phyloP scores from a whole-genome alignment of 2,797 vertebrate genomes.

The Helarctos malayanus region DNA sequence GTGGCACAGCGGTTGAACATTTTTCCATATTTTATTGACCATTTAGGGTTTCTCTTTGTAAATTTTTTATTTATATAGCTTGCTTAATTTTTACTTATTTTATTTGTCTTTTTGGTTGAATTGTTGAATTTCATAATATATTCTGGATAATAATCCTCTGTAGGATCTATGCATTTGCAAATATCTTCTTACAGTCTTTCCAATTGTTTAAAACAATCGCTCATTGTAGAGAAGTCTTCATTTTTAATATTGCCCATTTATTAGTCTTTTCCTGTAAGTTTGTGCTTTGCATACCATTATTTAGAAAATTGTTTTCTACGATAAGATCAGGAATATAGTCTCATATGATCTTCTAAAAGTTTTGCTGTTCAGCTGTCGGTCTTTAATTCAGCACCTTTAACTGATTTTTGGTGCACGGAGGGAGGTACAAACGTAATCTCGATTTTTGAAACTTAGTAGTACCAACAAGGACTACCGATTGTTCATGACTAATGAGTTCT shows the following conservation, averaged over 20 bases:
- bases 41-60: background rate
- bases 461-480: background rate
- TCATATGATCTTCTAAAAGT: background rate
- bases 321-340: background rate
- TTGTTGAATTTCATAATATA: background rate
- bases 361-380: background rate
- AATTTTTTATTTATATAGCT: background rate
- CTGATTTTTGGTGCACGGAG: background rate
- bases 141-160: background rate
- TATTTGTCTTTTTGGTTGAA: background rate
- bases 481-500: background rate
- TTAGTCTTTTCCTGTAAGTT: background rate
- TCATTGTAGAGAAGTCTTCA: background rate
- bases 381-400: background rate
- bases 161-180: background rate
- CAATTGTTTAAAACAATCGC: background rate
- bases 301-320: background rate
- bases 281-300: background rate
- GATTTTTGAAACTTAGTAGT: background rate
- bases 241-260: background rate
- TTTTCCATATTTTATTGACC: too few species aligned
- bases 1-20: too few species aligned
- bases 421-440: background rate
- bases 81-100: background rate
- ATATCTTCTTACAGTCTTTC: background rate